These are phyloP conservation scores for Sebastes hubbsi DNA, from an alignment of 2,797 vertebrate species.

Conservation along the genomic window DNA sequence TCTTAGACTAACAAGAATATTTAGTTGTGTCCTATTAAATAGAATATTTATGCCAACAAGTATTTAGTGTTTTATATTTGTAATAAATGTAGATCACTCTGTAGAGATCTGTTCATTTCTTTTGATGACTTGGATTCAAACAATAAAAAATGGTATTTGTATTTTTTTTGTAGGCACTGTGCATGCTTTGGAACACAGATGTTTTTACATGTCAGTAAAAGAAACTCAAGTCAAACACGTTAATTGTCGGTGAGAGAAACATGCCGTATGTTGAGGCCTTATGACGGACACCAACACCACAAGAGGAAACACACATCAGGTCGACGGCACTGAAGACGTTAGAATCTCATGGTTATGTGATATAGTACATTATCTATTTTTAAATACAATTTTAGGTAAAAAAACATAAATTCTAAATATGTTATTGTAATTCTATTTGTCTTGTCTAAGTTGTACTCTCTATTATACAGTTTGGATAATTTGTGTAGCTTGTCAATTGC, in stretches of 20 bases:
- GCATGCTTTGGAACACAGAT: neutral
- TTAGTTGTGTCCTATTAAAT: neutral
- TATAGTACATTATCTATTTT: too few species aligned
- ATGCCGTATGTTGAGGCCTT: neutral
- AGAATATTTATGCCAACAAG: neutral
- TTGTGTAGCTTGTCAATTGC: neutral
- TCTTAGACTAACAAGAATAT: neutral
- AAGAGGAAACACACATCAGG: neutral
- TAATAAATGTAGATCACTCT: neutral
- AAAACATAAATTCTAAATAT: neutral
- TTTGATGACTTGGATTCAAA: too few species aligned
- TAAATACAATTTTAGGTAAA: too few species aligned
- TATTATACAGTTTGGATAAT: neutral
- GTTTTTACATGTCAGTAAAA: neutral
- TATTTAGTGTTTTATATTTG: neutral
- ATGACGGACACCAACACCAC: neutral
- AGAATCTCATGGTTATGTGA: too few species aligned
- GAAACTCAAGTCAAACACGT: neutral
- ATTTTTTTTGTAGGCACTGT: too few species aligned
- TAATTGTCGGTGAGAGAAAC: neutral
- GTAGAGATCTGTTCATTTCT: neutral
- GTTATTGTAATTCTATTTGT: neutral
- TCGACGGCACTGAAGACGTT: too few species aligned
- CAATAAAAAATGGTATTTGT: too few species aligned
- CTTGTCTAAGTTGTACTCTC: neutral